Evolutionary conservation across 1,140 invertebrate genomes (phyloP).

Genomic region (Apis mellifera): Amel_HAv3.1 CM009940.2:4231501-4232000

Average conservation of each 20-base stretch:
- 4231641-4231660: slow-evolving; percentile 28
- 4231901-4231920: neutral
- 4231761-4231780: no score
- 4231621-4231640: neutral
- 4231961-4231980: neutral
- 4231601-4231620: neutral
- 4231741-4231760: no score
- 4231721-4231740: no score
- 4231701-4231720: neutral
- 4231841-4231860: no score
- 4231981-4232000: neutral
- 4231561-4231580: neutral
- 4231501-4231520: no score
- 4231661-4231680: neutral
- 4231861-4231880: neutral
- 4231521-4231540: no score
- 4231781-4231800: no score
- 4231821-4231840: no score
- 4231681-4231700: neutral
- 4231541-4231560: neutral
- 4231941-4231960: neutral
- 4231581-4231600: neutral
- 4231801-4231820: no score
- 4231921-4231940: neutral
- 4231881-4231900: neutral